Conservation (phyloP, 2,113 vertebrate species). For the Sinocyclocheilus anshuiensis region DNA sequence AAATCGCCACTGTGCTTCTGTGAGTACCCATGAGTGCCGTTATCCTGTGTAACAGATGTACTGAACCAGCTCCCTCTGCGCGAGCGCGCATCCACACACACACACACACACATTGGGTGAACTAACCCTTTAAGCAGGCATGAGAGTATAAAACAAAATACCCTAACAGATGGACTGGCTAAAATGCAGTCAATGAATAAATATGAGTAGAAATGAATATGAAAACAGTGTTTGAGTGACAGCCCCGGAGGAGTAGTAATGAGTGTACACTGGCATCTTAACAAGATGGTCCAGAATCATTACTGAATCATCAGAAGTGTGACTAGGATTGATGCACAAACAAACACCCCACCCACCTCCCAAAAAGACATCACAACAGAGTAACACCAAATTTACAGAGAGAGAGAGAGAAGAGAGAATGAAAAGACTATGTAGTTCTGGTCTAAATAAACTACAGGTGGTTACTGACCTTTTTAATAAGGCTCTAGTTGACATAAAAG, state of each 20-base stretch:
- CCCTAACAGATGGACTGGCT: conserved; percentile 9
- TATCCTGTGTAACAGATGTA: conserved; percentile 16
- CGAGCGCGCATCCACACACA: not conserved
- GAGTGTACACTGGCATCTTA: conserved; percentile 26
- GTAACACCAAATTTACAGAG: not conserved
- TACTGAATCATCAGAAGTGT: conserved; percentile 34
- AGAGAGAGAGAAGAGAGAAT: not conserved
- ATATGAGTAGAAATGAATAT: conserved; percentile 39
- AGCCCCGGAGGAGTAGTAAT: conserved; percentile 40
- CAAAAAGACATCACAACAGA: not conserved
- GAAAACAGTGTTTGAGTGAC: conserved; percentile 49
- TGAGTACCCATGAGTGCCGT: conserved; percentile 26
- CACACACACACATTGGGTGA: not conserved
- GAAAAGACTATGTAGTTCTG: not conserved
- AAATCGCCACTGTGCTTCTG: not conserved
- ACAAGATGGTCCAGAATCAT: conserved; percentile 39
- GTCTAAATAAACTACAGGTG: not conserved
- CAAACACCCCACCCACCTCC: not conserved
- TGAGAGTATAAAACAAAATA: conserved; percentile 5
- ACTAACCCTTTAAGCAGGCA: not conserved
- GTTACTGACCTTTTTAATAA: not conserved
- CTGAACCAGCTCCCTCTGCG: conserved; percentile 17
- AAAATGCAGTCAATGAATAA: conserved; percentile 44
- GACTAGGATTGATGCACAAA: conserved; percentile 4
- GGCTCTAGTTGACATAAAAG: not conserved